A percentile compares a stretch with the other conserved stretches of the same genome.
Conservation (phyloP, 1,140 invertebrate species). For the Hyles vespertilio region DNA sequence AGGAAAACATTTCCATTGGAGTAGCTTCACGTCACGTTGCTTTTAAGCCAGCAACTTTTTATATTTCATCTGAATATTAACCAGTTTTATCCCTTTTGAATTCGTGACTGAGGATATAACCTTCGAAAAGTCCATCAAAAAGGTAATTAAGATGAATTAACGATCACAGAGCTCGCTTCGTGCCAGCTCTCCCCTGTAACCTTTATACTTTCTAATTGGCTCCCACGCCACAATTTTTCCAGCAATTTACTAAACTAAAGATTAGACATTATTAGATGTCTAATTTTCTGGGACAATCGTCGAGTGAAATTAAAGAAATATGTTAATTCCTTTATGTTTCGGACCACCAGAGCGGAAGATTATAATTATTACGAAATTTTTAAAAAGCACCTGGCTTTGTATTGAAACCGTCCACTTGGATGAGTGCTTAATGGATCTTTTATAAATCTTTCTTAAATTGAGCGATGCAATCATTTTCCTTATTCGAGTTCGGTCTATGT, state of each 20-base stretch:
- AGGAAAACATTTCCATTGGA: conserved; percentile 1
- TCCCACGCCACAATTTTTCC: conserved; percentile 45
- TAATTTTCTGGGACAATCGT: conserved; percentile 63
- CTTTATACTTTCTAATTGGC: conserved; percentile 35
- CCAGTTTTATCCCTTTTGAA: conserved; percentile 34
- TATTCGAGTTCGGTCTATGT: conserved; percentile 8
- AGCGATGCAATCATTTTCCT: conserved; percentile 20
- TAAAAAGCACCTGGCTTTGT: conserved; percentile 33
- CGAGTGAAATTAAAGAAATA: conserved; percentile 56
- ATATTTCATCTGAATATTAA: conserved; percentile 32
- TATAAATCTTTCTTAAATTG: conserved; percentile 24
- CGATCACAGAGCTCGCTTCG: conserved; percentile 32
- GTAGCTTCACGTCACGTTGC: conserved; percentile 2
- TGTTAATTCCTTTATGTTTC: conserved; percentile 62
- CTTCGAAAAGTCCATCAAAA: conserved; percentile 41
- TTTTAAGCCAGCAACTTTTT: conserved; percentile 16
- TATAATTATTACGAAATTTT: conserved; percentile 60
- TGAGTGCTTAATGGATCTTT: conserved; percentile 30
- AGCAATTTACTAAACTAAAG: conserved; percentile 47
- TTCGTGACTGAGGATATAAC: conserved; percentile 25
- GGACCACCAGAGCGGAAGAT: conserved; percentile 57
- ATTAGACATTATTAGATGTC: conserved; percentile 49
- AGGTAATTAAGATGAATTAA: conserved; percentile 56
- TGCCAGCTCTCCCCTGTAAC: conserved; percentile 20
- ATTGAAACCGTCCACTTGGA: conserved; percentile 22